phyloP scores from a whole-genome alignment of 1,140 invertebrate species.

The Copidosoma floridanum region DNA sequence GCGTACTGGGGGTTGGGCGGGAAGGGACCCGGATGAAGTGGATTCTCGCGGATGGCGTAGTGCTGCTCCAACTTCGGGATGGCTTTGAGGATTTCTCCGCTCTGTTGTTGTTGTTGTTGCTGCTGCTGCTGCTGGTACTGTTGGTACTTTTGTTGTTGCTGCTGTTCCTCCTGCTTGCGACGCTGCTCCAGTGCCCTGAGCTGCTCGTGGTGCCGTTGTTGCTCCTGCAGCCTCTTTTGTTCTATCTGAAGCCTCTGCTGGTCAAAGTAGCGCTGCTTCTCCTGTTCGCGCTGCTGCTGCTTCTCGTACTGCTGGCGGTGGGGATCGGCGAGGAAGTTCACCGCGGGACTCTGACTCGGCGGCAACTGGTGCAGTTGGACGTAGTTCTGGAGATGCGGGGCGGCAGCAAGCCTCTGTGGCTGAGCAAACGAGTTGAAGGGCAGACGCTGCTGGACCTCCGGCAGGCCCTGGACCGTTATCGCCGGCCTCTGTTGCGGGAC shows the following conservation, averaged over 20 bases:
- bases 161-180: conserved; percentile 44
- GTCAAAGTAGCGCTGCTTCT: conserved; percentile 41
- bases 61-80: conserved; percentile 76
- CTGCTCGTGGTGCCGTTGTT: conserved; percentile 47
- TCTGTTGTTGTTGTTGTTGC: conserved; percentile 39
- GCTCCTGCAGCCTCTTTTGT: conserved; percentile 40
- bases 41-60: conserved; percentile 55
- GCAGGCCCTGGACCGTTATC: conserved; percentile 50
- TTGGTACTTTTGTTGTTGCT: conserved; percentile 47
- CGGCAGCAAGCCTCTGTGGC: conserved; percentile 36
- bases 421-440: conserved; percentile 41
- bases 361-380: conserved; percentile 26
- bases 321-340: too few species aligned
- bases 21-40: conserved; percentile 51
- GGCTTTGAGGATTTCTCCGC: conserved; percentile 69
- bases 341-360: too few species aligned
- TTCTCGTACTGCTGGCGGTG: conserved; percentile 25
- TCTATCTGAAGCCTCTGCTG: conserved; percentile 41
- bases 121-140: conserved; percentile 40
- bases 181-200: conserved; percentile 43
- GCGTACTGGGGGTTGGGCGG: conserved; percentile 40
- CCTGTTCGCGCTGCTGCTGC: conserved; percentile 35
- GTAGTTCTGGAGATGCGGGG: too few species aligned
- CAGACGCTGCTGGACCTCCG: conserved; percentile 45
- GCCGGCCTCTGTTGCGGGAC: conserved; percentile 43